These are phyloP conservation scores for Indri indri DNA, from an alignment of 2,113 vertebrate genomes.

Conservation along the genomic window DNA sequence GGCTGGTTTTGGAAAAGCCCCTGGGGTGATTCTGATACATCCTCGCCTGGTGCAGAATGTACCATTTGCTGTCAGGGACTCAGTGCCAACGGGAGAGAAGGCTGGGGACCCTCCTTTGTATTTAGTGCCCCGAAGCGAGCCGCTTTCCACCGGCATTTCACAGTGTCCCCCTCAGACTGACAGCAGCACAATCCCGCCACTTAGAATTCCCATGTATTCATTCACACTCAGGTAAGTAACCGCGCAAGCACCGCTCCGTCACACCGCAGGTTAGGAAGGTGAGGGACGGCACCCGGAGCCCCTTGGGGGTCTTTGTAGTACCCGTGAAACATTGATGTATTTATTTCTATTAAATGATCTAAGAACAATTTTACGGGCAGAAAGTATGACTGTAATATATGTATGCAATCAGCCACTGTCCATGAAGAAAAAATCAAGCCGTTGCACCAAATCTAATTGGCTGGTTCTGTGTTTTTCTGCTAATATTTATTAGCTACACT, in stretches of 20 bases:
- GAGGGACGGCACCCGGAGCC: neutral
- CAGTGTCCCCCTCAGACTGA: neutral
- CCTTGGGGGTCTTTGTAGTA: neutral
- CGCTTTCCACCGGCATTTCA: neutral
- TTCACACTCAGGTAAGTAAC: neutral
- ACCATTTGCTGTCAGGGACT: neutral
- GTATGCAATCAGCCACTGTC: neutral
- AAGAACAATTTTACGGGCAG: neutral
- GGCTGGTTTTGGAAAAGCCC: neutral
- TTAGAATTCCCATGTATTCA: neutral
- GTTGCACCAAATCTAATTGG: neutral
- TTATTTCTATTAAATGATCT: constrained; percentile 33
- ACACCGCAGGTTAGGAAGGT: rapidly evolving
- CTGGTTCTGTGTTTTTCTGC: constrained; percentile 28
- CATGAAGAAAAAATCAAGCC: neutral
- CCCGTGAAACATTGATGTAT: neutral
- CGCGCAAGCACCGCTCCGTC: neutral
- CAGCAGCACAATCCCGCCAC: rapidly evolving
- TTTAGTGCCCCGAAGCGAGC: neutral
- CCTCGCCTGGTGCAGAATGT: neutral
- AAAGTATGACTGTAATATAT: neutral
- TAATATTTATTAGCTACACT: neutral
- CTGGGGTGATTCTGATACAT: neutral
- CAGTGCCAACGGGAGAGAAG: no score
- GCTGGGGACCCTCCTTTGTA: neutral